phyloP scores from a whole-genome alignment of 2,888 invertebrate species.

The Cylloceria caligata region DNA sequence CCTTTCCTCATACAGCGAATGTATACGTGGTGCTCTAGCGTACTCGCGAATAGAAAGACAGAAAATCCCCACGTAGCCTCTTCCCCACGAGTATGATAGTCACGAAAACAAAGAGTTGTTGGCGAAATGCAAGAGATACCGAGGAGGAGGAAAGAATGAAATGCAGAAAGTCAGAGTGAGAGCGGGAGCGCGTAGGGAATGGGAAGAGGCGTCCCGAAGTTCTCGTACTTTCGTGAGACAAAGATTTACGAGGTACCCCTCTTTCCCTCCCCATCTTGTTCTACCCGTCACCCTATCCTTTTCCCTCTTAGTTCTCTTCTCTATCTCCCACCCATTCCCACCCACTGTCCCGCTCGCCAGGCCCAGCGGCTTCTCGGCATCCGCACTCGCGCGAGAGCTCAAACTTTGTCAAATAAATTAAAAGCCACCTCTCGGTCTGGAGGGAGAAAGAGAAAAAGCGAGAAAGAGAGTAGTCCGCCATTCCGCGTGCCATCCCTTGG shows the following conservation, averaged over 20 bases:
- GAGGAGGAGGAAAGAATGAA: constrained; percentile 43
- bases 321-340: constrained; percentile 27
- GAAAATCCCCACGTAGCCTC: constrained; percentile 39
- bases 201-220: constrained; percentile 56
- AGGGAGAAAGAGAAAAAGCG: constrained; percentile 38
- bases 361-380: constrained; percentile 52
- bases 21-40: neutral
- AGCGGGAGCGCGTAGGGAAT: constrained; percentile 33
- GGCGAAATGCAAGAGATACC: constrained; percentile 55
- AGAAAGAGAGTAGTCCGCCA: constrained; percentile 53
- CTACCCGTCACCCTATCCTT: constrained; percentile 41
- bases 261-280: constrained; percentile 2
- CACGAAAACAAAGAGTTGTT: constrained; percentile 52
- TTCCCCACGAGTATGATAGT: constrained; percentile 24
- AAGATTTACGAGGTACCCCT: constrained; percentile 69
- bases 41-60: constrained; percentile 23
- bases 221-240: constrained; percentile 67
- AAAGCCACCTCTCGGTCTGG: constrained; percentile 73
- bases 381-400: constrained; percentile 67
- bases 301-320: constrained; percentile 34
- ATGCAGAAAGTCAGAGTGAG: constrained; percentile 53
- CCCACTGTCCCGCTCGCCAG: constrained; percentile 49
- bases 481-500: constrained; percentile 61
- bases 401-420: constrained; percentile 81
- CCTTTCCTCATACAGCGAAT: constrained; percentile 2